Conservation (phyloP, 2,113 vertebrate genomes). For the Girardinichthys multiradiatus region DNA sequence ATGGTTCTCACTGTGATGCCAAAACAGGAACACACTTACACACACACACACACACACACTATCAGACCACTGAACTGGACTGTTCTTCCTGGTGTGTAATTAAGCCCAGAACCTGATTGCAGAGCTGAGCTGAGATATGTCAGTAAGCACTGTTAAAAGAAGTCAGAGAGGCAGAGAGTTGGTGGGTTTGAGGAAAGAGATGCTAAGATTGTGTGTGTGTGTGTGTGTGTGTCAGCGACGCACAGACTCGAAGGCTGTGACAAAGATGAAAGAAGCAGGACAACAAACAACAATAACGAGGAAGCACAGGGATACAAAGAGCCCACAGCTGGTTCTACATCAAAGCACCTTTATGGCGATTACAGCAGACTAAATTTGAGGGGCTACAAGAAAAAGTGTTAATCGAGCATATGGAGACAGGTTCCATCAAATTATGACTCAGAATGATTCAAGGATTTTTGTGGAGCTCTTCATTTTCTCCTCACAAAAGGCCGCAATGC, state of each 20-base stretch:
- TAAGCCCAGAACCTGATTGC: neutral
- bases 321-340: constrained; percentile 51
- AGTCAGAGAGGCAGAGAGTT: neutral
- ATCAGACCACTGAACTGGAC: neutral
- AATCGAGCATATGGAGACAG: constrained; percentile 32
- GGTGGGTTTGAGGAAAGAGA: neutral
- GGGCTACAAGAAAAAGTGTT: constrained; percentile 20
- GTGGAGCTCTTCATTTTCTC: constrained; percentile 17
- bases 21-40: neutral
- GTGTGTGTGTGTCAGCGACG: constrained; percentile 4
- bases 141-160: neutral
- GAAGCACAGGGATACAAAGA: constrained; percentile 48
- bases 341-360: constrained; percentile 48
- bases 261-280: constrained; percentile 39
- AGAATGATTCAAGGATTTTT: constrained; percentile 40
- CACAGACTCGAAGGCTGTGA: constrained; percentile 23
- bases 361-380: constrained; percentile 36
- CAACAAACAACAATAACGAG: constrained; percentile 59
- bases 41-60: no score
- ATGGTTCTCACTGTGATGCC: no score
- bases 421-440: constrained; percentile 38
- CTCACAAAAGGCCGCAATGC: constrained; percentile 8
- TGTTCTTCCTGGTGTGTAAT: neutral
- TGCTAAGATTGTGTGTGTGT: neutral
- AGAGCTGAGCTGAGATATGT: neutral